phyloP scores from a whole-genome alignment of 2,113 vertebrate species.

The Dicentrarchus labrax region DNA sequence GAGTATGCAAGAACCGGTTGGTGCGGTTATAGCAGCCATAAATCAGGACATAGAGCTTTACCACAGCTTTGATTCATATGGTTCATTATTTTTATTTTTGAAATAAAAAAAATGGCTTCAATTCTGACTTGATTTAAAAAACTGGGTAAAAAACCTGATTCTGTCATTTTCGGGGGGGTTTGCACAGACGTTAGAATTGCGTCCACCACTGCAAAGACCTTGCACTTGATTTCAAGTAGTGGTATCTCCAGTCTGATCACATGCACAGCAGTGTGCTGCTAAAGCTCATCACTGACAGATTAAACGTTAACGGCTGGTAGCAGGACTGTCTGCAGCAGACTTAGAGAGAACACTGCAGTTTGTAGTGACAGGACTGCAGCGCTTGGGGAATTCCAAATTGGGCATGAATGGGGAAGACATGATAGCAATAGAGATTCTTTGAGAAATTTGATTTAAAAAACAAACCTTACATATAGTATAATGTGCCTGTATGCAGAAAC shows the following conservation, averaged over 20 bases:
- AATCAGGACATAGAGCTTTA: neutral
- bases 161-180: neutral
- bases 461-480: neutral
- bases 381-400: neutral
- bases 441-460: neutral
- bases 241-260: neutral
- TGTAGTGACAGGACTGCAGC: neutral
- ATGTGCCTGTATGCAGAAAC: neutral
- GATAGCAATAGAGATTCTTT: neutral
- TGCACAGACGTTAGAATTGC: neutral
- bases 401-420: neutral
- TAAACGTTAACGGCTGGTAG: conserved; percentile 35
- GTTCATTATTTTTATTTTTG: neutral
- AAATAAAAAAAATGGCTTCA: neutral
- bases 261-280: neutral
- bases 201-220: neutral
- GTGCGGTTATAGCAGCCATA: neutral
- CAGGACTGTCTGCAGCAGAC: conserved; percentile 20
- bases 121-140: neutral
- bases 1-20: neutral
- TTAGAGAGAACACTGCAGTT: neutral
- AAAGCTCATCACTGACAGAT: conserved; percentile 16
- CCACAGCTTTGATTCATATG: neutral
- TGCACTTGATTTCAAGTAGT: neutral
- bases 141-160: neutral